phyloP scores from a whole-genome alignment of 2,888 invertebrate species.

The Rapana venosa region DNA sequence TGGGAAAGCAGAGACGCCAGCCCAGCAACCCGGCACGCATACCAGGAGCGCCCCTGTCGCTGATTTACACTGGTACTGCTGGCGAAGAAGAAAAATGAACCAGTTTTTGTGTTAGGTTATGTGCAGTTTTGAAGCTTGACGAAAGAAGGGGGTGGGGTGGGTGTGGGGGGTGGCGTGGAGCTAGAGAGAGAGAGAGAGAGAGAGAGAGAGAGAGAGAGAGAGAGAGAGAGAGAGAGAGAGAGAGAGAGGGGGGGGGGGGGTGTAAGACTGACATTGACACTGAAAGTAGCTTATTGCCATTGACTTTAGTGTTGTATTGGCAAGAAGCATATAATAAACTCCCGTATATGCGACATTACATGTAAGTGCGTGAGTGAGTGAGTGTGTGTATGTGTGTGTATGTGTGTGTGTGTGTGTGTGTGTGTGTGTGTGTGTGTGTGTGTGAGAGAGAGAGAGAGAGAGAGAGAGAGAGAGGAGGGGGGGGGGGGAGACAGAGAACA shows the following conservation, averaged over 20 bases:
- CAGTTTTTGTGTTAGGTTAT: too few relatives aligned
- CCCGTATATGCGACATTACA: background rate
- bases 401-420: background rate
- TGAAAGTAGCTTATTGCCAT: too few relatives aligned
- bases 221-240: too few relatives aligned
- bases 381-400: constrained; percentile 18
- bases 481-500: too few relatives aligned
- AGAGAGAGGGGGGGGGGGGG: too few relatives aligned
- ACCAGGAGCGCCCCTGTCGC: background rate
- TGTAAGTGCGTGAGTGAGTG: background rate
- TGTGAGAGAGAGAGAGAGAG: background rate
- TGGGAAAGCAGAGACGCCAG: constrained; percentile 7
- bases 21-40: background rate
- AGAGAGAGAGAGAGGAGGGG: background rate
- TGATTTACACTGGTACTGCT: background rate
- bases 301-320: too few relatives aligned
- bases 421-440: constrained; percentile 8
- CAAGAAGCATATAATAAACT: too few relatives aligned
- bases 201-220: too few relatives aligned
- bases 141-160: background rate
- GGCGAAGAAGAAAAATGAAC: too few relatives aligned
- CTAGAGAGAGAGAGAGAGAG: background rate
- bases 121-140: background rate
- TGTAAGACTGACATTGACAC: too few relatives aligned
- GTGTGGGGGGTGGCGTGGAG: background rate